Base-by-base conservation (phyloP, 30 jellyfish, hydroid and myxozoan species). In the Aurelia coerulea region DNA sequence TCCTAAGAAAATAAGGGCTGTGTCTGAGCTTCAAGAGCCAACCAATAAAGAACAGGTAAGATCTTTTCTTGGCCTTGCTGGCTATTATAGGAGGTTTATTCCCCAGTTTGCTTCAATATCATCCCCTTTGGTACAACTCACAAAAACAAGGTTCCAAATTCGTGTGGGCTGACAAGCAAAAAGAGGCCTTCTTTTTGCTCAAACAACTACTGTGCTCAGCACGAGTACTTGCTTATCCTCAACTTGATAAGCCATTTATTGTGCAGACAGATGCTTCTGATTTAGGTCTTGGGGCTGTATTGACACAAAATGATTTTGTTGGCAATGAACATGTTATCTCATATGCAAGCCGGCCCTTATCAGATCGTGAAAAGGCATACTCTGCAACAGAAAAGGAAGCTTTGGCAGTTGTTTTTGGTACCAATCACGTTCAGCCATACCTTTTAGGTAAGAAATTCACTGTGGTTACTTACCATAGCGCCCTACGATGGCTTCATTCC, bases 401-500 rank as follows among this genome's bases (percentile, higher is more conserved):
- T 23, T 59, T 90, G 12, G 95, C 96, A 29, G 63, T 83, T 4
- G 74, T 90, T 4, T 74, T 41, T 58, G 97, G 77, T 13, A 51
- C 76, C 12, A 52, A 68, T 34, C 72, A 63, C 37, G 62, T 74
- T 62, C 85, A 65, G 9, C 81, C 59, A 18, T 88, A 88, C 41
- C 88, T 88, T 29, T 65, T 58, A 8, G 97, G 97, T 29, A 65
- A 68, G 19, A 50, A 73, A 7, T 89, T 89, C 50, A 58, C 90
- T 12, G 65, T 81, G 17, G 51, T 65, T 34, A 89, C 97, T 3
- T 91, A 89, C 68, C 90, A 79, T 53, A 76, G 84, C 65, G 83
- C 94, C 46, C 62, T 79, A 10, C 87, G 86, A n/a, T 88, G 92
- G 94, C 90, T 89, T 1, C 92, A 73, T 37, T 83, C 92, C 13